Conservation (phyloP, 2,888 invertebrate genomes). For the Pseudanteris insignis region DNA sequence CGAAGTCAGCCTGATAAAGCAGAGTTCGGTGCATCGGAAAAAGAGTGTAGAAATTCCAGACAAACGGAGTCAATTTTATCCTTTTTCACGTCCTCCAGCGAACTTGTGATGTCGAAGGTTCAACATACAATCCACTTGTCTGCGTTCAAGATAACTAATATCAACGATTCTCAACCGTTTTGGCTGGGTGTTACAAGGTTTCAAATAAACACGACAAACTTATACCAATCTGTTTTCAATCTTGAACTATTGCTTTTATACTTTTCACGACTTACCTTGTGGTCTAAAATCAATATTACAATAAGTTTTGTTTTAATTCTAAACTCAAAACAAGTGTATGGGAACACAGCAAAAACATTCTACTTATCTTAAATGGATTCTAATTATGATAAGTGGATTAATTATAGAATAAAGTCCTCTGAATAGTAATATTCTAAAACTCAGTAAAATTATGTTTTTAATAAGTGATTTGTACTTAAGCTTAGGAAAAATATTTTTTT, state of each 20-base stretch:
- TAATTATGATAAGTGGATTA: too few relatives aligned
- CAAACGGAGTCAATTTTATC: conserved; percentile 25
- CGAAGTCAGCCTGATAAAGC: conserved; percentile 9
- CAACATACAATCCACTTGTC: conserved; percentile 28
- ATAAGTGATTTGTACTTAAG: too few relatives aligned
- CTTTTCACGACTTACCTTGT: background rate
- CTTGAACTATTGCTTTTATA: conserved; percentile 1
- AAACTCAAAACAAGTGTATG: too few relatives aligned
- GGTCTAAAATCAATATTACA: too few relatives aligned
- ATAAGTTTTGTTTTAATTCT: too few relatives aligned
- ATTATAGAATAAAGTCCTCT: too few relatives aligned
- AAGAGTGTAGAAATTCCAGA: conserved; percentile 3
- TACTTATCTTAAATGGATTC: too few relatives aligned
- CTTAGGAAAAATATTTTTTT: too few relatives aligned
- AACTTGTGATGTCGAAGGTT: conserved; percentile 15
- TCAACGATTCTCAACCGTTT: conserved; percentile 23
- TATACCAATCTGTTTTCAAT: conserved; percentile 17
- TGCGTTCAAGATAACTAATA: conserved; percentile 24
- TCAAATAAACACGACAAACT: conserved; percentile 13
- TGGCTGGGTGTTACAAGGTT: conserved; percentile 6
- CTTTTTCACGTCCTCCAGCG: conserved; percentile 8
- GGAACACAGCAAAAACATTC: too few relatives aligned
- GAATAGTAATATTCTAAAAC: too few relatives aligned
- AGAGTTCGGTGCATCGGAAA: conserved; percentile 11
- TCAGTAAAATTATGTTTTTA: too few relatives aligned